Percentiles rank a stretch among this genome's conserved stretches.
Evolutionary conservation across 2,113 vertebrate genomes (phyloP).

Genomic region (Myiopsitta monachus): DNA sequence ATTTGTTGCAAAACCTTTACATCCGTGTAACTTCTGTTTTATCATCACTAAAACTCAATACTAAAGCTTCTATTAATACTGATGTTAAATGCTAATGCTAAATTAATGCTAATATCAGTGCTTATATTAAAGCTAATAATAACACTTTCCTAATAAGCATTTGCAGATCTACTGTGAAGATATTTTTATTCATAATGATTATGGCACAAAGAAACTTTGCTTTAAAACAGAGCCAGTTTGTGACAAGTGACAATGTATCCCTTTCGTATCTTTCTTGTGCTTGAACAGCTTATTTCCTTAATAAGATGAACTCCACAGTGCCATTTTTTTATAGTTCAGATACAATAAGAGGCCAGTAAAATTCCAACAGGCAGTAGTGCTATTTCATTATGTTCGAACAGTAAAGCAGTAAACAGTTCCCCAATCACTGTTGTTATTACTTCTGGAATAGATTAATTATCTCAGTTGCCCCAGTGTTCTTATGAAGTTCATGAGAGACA

Average conservation of each 20-base stretch:
- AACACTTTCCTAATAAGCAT: background rate
- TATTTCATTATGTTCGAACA: constrained; percentile 47
- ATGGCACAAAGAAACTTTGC: background rate
- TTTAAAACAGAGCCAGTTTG: background rate
- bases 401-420: constrained; percentile 34
- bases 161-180: background rate
- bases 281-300: constrained; percentile 43
- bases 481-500: background rate
- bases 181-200: background rate
- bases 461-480: background rate
- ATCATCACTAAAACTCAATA: background rate
- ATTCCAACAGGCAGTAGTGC: constrained; percentile 51
- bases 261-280: background rate
- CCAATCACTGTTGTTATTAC: constrained; percentile 26
- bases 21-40: background rate
- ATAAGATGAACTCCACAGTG: constrained; percentile 9
- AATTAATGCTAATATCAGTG: background rate
- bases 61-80: background rate
- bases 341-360: constrained; percentile 36
- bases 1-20: background rate
- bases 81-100: background rate
- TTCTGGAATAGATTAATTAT: constrained; percentile 61
- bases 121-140: background rate
- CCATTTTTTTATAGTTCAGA: constrained; percentile 1
- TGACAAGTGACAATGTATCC: background rate